Evolutionary conservation across 2,797 vertebrate species (phyloP).

Genomic region (Bryconaethiops microstoma): DNA sequence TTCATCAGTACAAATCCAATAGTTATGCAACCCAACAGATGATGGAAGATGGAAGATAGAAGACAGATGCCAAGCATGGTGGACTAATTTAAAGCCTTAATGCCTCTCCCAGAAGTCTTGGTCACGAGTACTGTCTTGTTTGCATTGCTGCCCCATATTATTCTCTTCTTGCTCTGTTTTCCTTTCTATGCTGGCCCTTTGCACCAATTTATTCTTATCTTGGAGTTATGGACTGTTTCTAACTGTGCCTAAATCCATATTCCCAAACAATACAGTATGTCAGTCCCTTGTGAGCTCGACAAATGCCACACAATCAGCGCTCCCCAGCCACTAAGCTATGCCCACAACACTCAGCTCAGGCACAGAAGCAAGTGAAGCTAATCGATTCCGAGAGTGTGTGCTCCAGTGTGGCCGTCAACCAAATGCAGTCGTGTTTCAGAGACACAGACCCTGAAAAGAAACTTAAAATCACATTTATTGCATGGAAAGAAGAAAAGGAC

Average conservation of each 20-base stretch:
- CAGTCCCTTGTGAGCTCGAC: constrained; percentile 71
- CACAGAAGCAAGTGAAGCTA: constrained; percentile 72
- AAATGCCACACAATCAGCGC: constrained; percentile 74
- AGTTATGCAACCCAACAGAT: no score
- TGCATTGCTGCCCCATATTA: constrained; percentile 34
- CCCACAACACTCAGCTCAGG: constrained; percentile 72
- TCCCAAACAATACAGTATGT: constrained; percentile 68
- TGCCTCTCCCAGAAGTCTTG: constrained; percentile 37
- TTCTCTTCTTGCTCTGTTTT: constrained; percentile 30
- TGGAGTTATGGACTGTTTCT: constrained; percentile 63
- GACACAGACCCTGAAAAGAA: constrained; percentile 54
- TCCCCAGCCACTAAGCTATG: constrained; percentile 66
- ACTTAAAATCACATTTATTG: constrained; percentile 69
- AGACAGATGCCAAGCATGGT: constrained; percentile 29
- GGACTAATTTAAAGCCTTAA: constrained; percentile 42
- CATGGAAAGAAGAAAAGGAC: constrained; percentile 63
- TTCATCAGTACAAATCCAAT: no score
- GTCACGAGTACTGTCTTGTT: constrained; percentile 27
- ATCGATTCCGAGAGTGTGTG: constrained; percentile 70
- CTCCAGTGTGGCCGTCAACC: constrained; percentile 64
- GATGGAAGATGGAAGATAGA: neutral
- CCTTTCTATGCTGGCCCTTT: constrained; percentile 31
- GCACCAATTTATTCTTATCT: constrained; percentile 52
- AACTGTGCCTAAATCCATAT: constrained; percentile 70
- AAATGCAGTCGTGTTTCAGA: constrained; percentile 62